Base-by-base conservation (phyloP, 2,797 vertebrate species). In the Rhincodon typus region DNA sequence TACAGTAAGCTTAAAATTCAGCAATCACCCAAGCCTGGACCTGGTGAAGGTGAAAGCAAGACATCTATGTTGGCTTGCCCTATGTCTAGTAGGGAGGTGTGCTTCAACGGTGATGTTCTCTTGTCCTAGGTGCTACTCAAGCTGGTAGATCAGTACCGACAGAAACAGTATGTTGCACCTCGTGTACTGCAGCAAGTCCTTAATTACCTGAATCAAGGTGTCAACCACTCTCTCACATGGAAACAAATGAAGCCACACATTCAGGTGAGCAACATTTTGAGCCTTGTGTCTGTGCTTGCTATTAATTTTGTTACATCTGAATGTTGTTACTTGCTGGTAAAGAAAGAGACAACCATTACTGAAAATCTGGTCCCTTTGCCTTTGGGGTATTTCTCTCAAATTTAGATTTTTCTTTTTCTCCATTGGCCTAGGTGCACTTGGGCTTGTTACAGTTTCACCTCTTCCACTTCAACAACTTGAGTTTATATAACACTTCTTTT, bases 221-320 rank as follows among this genome's bases (percentile, higher is more conserved):
- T 98, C 21, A 98, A 98, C 8, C 99, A 99, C 96, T 98, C 99
- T 3, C 97, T 99, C 69, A 99, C 99, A 0, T 99, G 99, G 99
- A 99, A 99, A 96, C 98, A 99, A 96, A 98, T 99, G 98, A 99
- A 99, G 96, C 99, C 99, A 0, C 99, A 99, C 96, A 99, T 99
- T 96, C 98, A 98, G 98, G 99, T 99, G 17, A 96, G 97, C 96
- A 74, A 7, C 91, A 34, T 27, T 57, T 50, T 77, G 42, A 69
- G 38, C 15, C 62, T 82, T 69, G 74, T 62, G 0, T 86, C 21
- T 95, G 30, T 53, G 27, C 6, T 69, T 42, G 74, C 1, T 57
- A 25, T 77, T 46, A 21, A 95, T 95, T 86, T 13, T 94, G 69
- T 38, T 90, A 82, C 77, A 38, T 15, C n/a, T 82, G 12, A 4